Evolutionary conservation across 2,797 vertebrate species (phyloP), one percentile per base, ranked within the genome.

Genomic region (Rhadinocentrus ornatus): DNA sequence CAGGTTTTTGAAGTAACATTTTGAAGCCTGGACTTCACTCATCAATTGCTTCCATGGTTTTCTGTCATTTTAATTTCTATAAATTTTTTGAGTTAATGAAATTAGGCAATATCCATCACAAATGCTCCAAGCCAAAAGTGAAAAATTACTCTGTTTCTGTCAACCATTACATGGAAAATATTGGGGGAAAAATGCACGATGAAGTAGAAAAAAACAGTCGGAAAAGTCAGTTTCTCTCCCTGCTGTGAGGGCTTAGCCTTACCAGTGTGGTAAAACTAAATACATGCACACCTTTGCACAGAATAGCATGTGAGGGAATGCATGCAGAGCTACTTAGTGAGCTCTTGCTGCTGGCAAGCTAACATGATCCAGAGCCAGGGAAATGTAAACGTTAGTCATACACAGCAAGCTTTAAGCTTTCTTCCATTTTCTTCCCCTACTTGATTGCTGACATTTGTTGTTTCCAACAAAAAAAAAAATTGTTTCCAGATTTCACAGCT

Each of bases 1-100:
- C 46, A 29, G 52, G 24, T 32, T 71, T 67, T 32, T 58, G 66
- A 71, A 54, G 60, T 55, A 67, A 29, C 39, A 65, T 66, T 69
- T 64, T 22, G 12, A 75, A 58, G 20, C 24, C 34, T 62, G 27
- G 55, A 46, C 27, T 52, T 31, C 41, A 24, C 62, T 62, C 31
- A 31, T n/a, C 16, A 32, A 3, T 32, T 48, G 55, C 24, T 35
- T 22, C 31, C 55, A 61, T 75, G 44, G 66, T 39, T 26, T 29
- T 39, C 11, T 4, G 10, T 50, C 50, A 37, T 5, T 48, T 15
- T 27, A 39, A 27, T 46, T 46, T 46, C 7, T 3, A n/a, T n/a
- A 18, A 18, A n/a, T 46, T 20, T 31, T 70, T 55, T 75, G 32
- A n/a, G 3, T 0, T 2, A 68, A 39, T 55, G 12, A 50, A 48